These are phyloP conservation scores for Nipponia nippon DNA, from an alignment of 2,113 vertebrate species.

Conservation along the genomic window DNA sequence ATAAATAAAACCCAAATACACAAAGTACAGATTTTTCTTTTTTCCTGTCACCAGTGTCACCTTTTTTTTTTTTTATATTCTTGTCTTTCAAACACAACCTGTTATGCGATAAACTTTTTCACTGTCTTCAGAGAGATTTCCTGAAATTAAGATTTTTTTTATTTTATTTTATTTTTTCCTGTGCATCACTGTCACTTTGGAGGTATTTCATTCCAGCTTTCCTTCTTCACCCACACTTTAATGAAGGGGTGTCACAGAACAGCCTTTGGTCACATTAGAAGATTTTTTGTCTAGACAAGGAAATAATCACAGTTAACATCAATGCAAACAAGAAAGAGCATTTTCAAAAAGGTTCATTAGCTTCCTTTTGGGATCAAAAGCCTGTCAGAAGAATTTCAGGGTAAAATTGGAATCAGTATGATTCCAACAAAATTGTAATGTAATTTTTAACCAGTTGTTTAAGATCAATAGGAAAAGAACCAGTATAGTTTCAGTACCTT, in stretches of 20 bases:
- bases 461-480: neutral
- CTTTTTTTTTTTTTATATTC: neutral
- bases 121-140: neutral
- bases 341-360: neutral
- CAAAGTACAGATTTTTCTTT: neutral
- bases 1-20: neutral
- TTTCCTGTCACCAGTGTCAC: neutral
- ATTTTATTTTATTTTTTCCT: neutral
- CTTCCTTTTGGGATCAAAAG: neutral
- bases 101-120: neutral
- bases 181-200: neutral
- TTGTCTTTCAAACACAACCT: neutral
- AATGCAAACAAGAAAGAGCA: neutral
- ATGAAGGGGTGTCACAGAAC: neutral
- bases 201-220: neutral
- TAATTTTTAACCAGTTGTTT: neutral
- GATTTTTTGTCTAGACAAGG: neutral
- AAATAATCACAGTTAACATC: neutral
- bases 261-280: neutral
- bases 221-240: neutral
- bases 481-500: neutral
- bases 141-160: neutral
- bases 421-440: neutral
- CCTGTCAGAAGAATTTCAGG: neutral
- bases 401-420: neutral